A percentile compares a stretch with the other conserved stretches of the same genome.
Conservation (phyloP, 2,888 invertebrate species). For the Diadegma fenestrale region DNA sequence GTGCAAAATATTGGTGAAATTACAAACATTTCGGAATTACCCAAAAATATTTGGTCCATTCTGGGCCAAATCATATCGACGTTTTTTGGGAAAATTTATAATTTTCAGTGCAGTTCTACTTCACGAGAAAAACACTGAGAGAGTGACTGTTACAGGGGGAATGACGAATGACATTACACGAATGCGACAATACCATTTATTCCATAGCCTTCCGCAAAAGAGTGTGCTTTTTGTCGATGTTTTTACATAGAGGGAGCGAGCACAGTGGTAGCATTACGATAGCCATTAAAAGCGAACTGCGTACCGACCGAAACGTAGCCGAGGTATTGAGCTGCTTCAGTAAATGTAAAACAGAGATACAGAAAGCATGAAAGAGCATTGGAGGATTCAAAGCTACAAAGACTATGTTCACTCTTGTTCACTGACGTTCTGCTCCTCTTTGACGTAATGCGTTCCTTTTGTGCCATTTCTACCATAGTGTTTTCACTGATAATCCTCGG, state of each 20-base stretch:
- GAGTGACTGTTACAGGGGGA: not conserved
- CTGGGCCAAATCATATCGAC: too few species aligned
- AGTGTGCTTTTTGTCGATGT: constrained; percentile 20
- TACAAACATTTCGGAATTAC: too few species aligned
- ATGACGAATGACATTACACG: not conserved
- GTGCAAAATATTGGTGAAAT: too few species aligned
- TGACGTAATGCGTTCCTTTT: constrained; percentile 9
- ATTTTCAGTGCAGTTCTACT: not conserved
- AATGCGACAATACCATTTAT: not conserved
- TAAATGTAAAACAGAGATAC: constrained; percentile 24
- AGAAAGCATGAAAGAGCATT: not conserved
- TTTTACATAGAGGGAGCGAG: not conserved
- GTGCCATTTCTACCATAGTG: constrained; percentile 11
- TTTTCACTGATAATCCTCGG: constrained; percentile 21
- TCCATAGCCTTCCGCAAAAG: not conserved
- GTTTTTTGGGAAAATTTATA: too few species aligned
- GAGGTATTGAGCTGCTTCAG: constrained; percentile 3
- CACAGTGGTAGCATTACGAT: not conserved
- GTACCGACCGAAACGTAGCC: not conserved
- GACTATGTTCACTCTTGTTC: constrained; percentile 12
- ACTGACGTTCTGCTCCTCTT: constrained; percentile 17
- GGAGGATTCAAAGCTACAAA: constrained; percentile 20
- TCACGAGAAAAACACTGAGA: not conserved
- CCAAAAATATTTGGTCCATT: too few species aligned
- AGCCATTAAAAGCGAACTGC: constrained; percentile 16